These are phyloP conservation scores for Euglossa dilemma DNA, from an alignment of 1,140 invertebrate genomes.

Conservation along the genomic window DNA sequence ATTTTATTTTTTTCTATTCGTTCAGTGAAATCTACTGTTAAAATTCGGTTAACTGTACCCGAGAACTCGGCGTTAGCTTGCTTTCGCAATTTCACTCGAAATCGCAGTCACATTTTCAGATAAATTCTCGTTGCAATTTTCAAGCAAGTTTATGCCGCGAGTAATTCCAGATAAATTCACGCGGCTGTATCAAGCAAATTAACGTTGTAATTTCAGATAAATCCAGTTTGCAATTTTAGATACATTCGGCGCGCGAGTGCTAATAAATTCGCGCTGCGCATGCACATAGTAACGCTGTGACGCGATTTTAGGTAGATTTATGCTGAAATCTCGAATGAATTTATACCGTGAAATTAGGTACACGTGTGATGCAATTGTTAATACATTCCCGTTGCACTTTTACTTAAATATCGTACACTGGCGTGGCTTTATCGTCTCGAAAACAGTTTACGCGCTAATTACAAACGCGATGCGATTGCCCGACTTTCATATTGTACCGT, in stretches of 20 bases:
- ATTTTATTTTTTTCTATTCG: background rate
- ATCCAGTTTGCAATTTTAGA: constrained; percentile 14
- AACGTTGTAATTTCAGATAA: constrained; percentile 8
- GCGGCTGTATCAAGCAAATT: constrained; percentile 3
- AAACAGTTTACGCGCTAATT: background rate
- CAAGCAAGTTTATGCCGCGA: background rate
- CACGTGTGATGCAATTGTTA: background rate
- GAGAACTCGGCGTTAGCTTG: background rate
- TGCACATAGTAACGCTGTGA: background rate
- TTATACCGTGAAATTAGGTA: background rate
- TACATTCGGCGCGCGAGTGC: background rate
- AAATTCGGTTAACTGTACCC: background rate
- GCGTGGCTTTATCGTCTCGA: background rate
- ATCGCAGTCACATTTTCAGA: background rate
- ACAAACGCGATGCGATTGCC: background rate
- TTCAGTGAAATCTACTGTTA: background rate
- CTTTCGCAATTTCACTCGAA: background rate
- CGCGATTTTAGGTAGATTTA: constrained; percentile 9
- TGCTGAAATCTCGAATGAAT: background rate
- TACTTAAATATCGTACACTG: background rate
- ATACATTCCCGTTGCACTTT: background rate
- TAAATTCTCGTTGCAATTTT: constrained; percentile 7
- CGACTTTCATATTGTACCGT: background rate
- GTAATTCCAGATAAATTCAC: constrained; percentile 25
- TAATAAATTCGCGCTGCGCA: constrained; percentile 10